A percentile compares a stretch with the other conserved stretches of the same genome.
These are phyloP conservation scores for Nephrotoma guestfalica DNA, from an alignment of 2,888 invertebrate genomes.

Conservation along the genomic window DNA sequence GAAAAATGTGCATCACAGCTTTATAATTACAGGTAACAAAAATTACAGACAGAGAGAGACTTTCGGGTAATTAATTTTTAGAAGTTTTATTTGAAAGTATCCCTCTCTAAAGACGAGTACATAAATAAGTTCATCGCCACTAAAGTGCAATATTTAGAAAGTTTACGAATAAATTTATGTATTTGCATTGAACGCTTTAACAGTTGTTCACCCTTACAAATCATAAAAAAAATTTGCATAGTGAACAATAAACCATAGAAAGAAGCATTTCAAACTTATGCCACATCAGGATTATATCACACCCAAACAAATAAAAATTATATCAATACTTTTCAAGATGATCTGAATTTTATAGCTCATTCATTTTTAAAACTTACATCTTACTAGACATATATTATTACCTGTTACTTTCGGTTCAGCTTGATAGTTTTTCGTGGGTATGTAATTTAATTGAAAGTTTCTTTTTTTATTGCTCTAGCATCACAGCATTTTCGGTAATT, in stretches of 20 bases:
- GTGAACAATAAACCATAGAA: too few relatives aligned
- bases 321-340: neutral
- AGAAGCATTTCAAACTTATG: too few relatives aligned
- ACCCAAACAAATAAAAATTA: neutral
- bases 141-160: neutral
- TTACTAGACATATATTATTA: neutral
- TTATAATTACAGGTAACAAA: neutral
- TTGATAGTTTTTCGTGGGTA: neutral
- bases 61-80: neutral
- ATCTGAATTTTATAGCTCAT: neutral
- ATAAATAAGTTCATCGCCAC: neutral
- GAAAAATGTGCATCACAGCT: neutral
- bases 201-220: neutral
- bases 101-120: neutral
- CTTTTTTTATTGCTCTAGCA: neutral
- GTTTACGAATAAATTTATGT: neutral
- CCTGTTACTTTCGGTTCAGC: neutral
- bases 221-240: too few relatives aligned
- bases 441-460: neutral
- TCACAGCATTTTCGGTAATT: neutral
- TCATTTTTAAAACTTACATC: neutral
- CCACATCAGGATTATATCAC: neutral
- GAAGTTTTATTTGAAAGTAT: neutral
- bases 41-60: neutral
- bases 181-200: neutral